Conservation (phyloP, 2,113 vertebrate species). For the Balaeniceps rex region DNA sequence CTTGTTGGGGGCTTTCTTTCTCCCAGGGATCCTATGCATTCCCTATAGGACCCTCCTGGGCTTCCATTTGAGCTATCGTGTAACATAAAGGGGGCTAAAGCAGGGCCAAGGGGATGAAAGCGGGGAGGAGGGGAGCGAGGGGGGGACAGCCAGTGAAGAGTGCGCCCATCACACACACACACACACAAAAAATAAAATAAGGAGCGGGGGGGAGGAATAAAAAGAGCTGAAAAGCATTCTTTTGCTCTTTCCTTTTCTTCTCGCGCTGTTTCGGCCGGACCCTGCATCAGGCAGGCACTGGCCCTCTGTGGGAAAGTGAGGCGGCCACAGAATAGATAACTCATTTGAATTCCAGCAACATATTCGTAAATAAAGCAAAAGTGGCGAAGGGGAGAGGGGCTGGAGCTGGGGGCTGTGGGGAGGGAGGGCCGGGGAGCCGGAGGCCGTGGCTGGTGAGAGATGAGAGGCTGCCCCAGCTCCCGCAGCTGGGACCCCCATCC, state of each 20-base stretch:
- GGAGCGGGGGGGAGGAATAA: conserved; percentile 20
- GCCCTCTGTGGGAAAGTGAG: conserved; percentile 84
- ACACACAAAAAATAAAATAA: conserved; percentile 36
- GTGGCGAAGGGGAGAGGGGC: conserved; percentile 59
- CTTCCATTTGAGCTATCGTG: conserved; percentile 86
- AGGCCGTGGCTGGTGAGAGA: not conserved
- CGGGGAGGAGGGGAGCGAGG: conserved; percentile 29
- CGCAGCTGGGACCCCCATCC: not conserved
- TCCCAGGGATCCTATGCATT: conserved; percentile 84
- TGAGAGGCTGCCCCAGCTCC: not conserved
- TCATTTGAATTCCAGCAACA: conserved; percentile 82
- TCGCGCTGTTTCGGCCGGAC: conserved; percentile 70
- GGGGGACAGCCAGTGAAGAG: conserved; percentile 30
- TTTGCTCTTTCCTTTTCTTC: conserved; percentile 76
- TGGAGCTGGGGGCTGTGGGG: not conserved
- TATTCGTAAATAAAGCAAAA: conserved; percentile 82
- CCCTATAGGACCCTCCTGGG: conserved; percentile 84
- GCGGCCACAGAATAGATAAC: conserved; percentile 81
- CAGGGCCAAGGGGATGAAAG: conserved; percentile 71
- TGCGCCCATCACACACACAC: not conserved
- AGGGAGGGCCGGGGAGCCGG: not conserved
- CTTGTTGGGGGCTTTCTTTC: conserved; percentile 89
- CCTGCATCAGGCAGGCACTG: conserved; percentile 72
- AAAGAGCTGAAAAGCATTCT: conserved; percentile 83
- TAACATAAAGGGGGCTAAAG: conserved; percentile 90